Evolutionary conservation across 1,140 invertebrate species (phyloP).

Genomic region (Venustaconcha ellipsiformis): DNA sequence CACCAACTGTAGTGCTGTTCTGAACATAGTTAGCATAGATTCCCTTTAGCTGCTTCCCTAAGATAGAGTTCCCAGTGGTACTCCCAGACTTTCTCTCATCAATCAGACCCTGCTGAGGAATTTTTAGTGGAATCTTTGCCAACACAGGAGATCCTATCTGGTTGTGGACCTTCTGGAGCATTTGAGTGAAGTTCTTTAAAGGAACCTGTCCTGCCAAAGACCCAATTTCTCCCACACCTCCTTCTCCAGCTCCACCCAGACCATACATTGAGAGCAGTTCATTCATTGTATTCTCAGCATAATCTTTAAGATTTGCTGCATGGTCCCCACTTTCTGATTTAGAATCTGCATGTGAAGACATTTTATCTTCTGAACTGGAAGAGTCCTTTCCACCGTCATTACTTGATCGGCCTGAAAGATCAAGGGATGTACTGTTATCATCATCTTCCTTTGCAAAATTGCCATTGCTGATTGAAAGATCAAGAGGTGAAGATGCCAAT

Average conservation of each 20-base stretch:
- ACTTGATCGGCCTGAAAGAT: not conserved
- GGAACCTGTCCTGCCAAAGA: conserved; percentile 34
- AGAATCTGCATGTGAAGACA: not conserved
- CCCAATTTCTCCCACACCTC: conserved; percentile 12
- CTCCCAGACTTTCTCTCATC: too few relatives aligned
- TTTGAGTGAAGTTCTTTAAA: conserved; percentile 31
- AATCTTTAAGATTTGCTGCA: conserved; percentile 75
- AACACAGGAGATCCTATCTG: not conserved
- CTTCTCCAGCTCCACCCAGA: conserved; percentile 30
- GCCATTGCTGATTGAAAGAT: conserved; percentile 36
- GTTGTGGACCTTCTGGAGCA: conserved; percentile 26
- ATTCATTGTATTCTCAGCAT: conserved; percentile 82
- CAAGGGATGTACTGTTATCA: not conserved
- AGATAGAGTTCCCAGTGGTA: too few relatives aligned
- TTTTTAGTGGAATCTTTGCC: too few relatives aligned
- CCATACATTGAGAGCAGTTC: conserved; percentile 81
- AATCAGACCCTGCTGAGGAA: too few relatives aligned
- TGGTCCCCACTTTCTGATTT: conserved; percentile 35
- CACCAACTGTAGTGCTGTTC: too few relatives aligned
- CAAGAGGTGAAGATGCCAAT: conserved; percentile 27
- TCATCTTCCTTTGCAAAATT: conserved; percentile 10
- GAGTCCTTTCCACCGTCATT: not conserved
- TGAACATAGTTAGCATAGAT: conserved; percentile 43
- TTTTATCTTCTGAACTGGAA: not conserved
- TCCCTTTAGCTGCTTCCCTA: conserved; percentile 13